Percentiles rank a stretch among this genome's conserved stretches.
These are phyloP conservation scores for Marisa cornuarietis DNA, from an alignment of 1,140 invertebrate species.

Conservation along the genomic window DNA sequence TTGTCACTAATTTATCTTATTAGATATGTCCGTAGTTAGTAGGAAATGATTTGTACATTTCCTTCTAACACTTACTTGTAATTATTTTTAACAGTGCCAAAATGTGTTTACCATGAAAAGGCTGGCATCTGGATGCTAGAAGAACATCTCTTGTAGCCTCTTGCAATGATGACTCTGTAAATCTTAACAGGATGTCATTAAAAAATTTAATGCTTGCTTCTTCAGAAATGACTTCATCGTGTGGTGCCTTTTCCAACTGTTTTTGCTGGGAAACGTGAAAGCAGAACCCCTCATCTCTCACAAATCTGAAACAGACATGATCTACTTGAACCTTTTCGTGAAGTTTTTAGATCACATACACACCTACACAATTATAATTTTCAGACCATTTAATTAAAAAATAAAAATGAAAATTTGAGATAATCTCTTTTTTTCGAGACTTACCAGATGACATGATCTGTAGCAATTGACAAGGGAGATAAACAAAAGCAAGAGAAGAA, in stretches of 20 bases:
- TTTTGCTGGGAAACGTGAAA: constrained; percentile 11
- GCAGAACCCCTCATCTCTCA: constrained; percentile 21
- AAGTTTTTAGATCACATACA: too few relatives aligned
- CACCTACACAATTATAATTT: too few relatives aligned
- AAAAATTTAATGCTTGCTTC: not conserved
- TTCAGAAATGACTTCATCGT: not conserved
- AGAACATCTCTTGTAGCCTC: constrained; percentile 8
- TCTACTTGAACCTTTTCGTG: not conserved
- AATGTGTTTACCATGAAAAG: constrained; percentile 5
- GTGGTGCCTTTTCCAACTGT: not conserved
- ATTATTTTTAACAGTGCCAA: too few relatives aligned
- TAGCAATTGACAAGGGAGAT: too few relatives aligned
- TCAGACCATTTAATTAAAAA: not conserved
- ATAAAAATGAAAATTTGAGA: too few relatives aligned
- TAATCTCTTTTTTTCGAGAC: too few relatives aligned
- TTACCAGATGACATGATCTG: not conserved
- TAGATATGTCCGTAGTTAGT: too few relatives aligned
- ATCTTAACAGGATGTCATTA: not conserved
- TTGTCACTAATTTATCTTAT: too few relatives aligned
- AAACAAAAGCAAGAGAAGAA: too few relatives aligned
- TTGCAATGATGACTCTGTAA: not conserved
- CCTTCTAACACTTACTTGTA: too few relatives aligned
- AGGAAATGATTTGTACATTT: too few relatives aligned
- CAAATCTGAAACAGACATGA: constrained; percentile 36
- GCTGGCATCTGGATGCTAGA: not conserved